Conservation (phyloP, 1,140 invertebrate species). For the Drosophila biarmipes region DNA sequence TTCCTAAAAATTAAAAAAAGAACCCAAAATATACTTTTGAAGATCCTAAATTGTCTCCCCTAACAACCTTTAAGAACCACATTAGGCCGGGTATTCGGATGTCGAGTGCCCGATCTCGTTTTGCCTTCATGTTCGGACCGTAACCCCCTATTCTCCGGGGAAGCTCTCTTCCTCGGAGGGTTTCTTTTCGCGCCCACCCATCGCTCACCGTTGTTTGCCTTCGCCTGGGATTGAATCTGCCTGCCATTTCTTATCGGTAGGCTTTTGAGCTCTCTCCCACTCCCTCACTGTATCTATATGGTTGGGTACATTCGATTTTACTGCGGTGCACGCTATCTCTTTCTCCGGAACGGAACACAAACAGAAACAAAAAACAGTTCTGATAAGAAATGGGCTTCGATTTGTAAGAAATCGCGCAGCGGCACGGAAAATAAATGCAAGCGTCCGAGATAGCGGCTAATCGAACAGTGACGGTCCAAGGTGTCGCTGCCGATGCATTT, state of each 20-base stretch:
- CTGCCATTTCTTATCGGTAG: constrained; percentile 64
- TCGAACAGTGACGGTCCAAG: constrained; percentile 26
- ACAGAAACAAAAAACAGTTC: constrained; percentile 13
- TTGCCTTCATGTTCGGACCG: neutral
- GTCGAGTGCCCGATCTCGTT: neutral
- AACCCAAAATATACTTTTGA: no score
- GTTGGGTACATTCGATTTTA: no score
- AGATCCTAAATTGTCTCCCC: no score
- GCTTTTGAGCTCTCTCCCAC: constrained; percentile 4
- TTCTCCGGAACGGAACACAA: constrained; percentile 17
- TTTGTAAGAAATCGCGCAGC: constrained; percentile 24
- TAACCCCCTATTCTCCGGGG: neutral
- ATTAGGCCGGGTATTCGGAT: neutral
- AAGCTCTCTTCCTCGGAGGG: neutral
- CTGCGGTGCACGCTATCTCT: constrained; percentile 12
- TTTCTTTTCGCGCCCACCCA: constrained; percentile 21
- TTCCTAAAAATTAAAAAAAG: no score
- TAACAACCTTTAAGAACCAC: neutral
- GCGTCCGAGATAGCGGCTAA: constrained; percentile 36
- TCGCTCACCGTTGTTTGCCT: constrained; percentile 67
- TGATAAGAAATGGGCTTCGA: constrained; percentile 44
- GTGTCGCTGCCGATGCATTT: constrained; percentile 33
- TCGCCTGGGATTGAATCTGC: constrained; percentile 57
- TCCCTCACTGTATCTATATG: neutral
- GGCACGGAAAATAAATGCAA: constrained; percentile 20